Base-by-base conservation (phyloP, 2,888 invertebrate species). In the Cephus pulcher region DNA sequence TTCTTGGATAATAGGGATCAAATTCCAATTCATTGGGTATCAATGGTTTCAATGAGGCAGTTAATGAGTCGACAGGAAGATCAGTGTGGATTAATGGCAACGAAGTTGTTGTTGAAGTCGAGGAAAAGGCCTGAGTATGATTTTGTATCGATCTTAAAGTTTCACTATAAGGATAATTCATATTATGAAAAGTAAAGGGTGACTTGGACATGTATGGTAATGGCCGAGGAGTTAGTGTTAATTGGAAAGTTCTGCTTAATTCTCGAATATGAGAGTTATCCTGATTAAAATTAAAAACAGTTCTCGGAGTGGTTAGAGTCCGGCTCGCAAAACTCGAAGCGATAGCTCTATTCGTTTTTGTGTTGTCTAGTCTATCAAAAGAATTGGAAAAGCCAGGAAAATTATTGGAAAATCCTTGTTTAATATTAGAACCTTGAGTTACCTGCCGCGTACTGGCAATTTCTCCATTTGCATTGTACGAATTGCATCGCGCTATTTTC, bases 1-100 rank as follows among this genome's bases (percentile, higher is more conserved):
- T 37, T 75, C 78, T 84, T 1, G 90, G 90, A 78, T 90, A 90
- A 77, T 90, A 90, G 0, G 90, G 90, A 83, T 90, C 90, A 23
- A 87, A 80, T 56, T 90, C 88, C 15, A 84, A 34, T 69, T 88
- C 87, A 11, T 84, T 86, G 4, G 88, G 88, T 12, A 85, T 75
- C 56, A 89, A 76, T 3, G 87, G 86, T 69, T 87, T 85, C 11
- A 87, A 75, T 12, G 88, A 86, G 33, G 85, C 82, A 11, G 86
- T 83, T 32, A 89, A 79, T 34, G 86, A 80, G 34, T 84, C 83
- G 12, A 87, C 84, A n/a, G 85, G 88, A 80, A 73, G 15, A 12
- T 73, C 78, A n/a, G 76, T 71, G 69, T 23, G 6, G 23, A 84
- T 82, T 69, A 69, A 86, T 85, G 6, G 87, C 84, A 30, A 81